phyloP scores from a whole-genome alignment of 1,140 invertebrate genomes.

The Achatina immaculata region DNA sequence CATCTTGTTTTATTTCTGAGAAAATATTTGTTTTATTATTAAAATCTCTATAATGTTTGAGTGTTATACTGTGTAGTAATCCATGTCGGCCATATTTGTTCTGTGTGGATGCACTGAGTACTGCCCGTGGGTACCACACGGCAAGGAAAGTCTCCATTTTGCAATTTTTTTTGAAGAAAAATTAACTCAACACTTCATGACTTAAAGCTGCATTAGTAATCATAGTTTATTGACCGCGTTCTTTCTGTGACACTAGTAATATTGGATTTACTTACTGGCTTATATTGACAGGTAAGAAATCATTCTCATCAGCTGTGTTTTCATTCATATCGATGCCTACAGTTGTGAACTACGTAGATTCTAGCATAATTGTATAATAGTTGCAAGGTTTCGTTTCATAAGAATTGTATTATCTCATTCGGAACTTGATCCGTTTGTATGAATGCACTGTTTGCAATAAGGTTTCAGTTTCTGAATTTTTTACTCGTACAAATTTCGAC shows the following conservation, averaged over 20 bases:
- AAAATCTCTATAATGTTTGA: background rate
- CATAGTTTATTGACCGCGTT: background rate
- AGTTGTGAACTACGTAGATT: background rate
- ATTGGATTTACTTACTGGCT: background rate
- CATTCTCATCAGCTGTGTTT: background rate
- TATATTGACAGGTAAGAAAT: background rate
- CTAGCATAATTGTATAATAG: background rate
- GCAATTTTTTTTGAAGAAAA: background rate
- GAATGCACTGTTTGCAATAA: too few relatives aligned
- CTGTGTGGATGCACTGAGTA: background rate
- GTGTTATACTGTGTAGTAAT: background rate
- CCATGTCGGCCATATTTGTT: conserved; percentile 6
- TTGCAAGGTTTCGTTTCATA: too few relatives aligned
- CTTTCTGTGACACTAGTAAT: background rate
- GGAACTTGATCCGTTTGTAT: too few relatives aligned
- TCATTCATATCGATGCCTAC: background rate
- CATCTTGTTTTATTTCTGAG: background rate
- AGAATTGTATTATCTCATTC: too few relatives aligned
- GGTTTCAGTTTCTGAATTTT: too few relatives aligned
- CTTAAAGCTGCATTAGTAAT: background rate
- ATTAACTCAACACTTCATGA: background rate
- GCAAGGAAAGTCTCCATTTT: background rate
- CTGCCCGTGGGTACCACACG: background rate
- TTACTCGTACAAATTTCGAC: too few relatives aligned
- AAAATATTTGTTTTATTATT: background rate